Conservation (phyloP, 2,888 invertebrate species). For the Acanthosepion esculentum region DNA sequence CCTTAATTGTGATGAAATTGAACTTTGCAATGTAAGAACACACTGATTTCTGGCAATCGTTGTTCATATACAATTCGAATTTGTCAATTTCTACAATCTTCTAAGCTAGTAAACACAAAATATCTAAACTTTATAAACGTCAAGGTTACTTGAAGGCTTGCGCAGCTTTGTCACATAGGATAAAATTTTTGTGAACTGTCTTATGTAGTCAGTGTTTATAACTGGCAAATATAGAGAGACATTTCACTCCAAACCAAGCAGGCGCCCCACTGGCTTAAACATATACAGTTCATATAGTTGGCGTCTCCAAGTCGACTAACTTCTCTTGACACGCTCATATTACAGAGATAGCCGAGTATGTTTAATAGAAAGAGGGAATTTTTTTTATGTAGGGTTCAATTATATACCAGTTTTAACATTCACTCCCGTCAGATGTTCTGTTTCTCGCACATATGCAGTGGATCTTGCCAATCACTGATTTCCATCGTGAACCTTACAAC, state of each 20-base stretch:
- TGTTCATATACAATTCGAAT: too few relatives aligned
- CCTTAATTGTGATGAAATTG: too few relatives aligned
- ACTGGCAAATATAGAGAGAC: background rate
- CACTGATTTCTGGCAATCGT: too few relatives aligned
- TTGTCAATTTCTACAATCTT: too few relatives aligned
- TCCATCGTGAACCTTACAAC: too few relatives aligned
- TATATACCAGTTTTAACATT: background rate
- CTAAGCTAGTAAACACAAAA: too few relatives aligned
- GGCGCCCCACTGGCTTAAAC: background rate
- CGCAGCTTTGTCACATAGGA: too few relatives aligned
- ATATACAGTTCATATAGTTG: background rate
- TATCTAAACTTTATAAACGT: too few relatives aligned
- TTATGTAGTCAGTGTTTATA: background rate
- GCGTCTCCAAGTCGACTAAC: background rate
- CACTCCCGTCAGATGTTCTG: background rate
- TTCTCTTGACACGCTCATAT: background rate
- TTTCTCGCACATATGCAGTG: background rate
- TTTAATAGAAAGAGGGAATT: background rate
- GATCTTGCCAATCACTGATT: too few relatives aligned
- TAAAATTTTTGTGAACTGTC: too few relatives aligned
- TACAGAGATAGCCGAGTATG: conserved; percentile 16
- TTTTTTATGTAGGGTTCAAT: background rate
- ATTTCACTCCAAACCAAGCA: background rate
- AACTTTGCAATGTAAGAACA: too few relatives aligned
- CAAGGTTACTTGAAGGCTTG: too few relatives aligned